Evolutionary conservation across 2,888 invertebrate species (phyloP).

Genomic region (Dorcus hopei): DNA sequence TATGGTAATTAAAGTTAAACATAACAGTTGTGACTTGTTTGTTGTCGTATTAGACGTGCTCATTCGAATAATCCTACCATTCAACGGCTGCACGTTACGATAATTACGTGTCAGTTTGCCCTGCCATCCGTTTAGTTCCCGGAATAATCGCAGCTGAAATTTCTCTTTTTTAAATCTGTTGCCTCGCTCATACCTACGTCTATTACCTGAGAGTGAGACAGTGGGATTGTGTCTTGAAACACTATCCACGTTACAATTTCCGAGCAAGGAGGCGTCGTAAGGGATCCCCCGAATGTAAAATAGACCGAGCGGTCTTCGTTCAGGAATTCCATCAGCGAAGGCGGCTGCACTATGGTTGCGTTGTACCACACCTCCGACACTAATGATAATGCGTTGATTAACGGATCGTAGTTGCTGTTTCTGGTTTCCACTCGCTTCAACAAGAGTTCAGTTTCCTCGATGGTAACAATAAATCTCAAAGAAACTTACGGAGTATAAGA

Average conservation of each 20-base stretch:
- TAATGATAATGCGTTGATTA: conserved; percentile 22
- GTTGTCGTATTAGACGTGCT: neutral
- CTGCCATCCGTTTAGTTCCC: conserved; percentile 62
- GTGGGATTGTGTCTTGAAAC: conserved; percentile 67
- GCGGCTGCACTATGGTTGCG: conserved; percentile 5
- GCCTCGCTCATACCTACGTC: neutral
- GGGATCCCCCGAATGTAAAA: conserved; percentile 74
- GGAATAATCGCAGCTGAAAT: conserved; percentile 69
- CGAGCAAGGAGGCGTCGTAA: conserved; percentile 77
- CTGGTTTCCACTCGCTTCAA: conserved; percentile 22
- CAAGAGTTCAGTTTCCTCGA: neutral
- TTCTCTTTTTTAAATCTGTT: neutral
- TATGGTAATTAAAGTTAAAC: too few species aligned
- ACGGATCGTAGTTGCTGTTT: conserved; percentile 23
- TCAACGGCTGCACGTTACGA: conserved; percentile 76
- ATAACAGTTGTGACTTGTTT: too few species aligned
- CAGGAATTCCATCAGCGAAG: conserved; percentile 6
- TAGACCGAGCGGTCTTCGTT: conserved; percentile 44
- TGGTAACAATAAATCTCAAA: too few species aligned
- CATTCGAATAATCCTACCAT: conserved; percentile 56
- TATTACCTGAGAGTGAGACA: conserved; percentile 68
- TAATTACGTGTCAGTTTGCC: conserved; percentile 76
- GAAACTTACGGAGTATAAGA: conserved; percentile 67
- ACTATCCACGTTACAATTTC: conserved; percentile 79
- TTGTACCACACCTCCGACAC: conserved; percentile 22